Percentiles rank a stretch among this genome's conserved stretches.
These are phyloP conservation scores for Fabriciana adippe DNA, from an alignment of 2,888 invertebrate genomes.

Conservation along the genomic window DNA sequence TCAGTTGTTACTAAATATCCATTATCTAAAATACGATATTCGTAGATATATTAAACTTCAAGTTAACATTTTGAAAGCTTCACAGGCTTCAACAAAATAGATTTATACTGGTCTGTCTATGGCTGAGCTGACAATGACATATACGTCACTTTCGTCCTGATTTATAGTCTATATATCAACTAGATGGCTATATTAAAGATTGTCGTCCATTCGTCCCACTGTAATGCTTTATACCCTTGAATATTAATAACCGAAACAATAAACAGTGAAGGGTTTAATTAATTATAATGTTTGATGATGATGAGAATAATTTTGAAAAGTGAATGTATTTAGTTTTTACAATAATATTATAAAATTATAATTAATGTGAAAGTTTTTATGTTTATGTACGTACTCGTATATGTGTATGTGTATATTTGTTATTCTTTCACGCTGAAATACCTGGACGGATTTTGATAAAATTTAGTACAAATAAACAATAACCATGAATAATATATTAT, in stretches of 20 bases:
- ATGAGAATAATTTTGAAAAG: not conserved
- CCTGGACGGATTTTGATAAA: no score
- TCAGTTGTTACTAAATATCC: no score
- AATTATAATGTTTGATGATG: conserved; percentile 6
- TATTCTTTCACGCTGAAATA: no score
- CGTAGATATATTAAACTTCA: not conserved
- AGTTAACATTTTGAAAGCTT: conserved; percentile 26
- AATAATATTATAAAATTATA: not conserved
- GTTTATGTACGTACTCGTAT: no score
- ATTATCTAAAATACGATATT: no score
- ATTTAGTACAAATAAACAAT: no score
- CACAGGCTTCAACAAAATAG: conserved; percentile 33
- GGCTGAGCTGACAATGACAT: conserved; percentile 62
- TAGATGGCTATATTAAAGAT: conserved; percentile 12
- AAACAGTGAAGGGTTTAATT: not conserved
- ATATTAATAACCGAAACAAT: conserved; percentile 16
- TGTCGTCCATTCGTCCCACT: conserved; percentile 4
- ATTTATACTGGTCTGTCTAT: conserved; percentile 54
- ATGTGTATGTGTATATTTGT: no score
- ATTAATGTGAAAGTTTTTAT: no score
- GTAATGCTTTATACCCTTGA: not conserved
- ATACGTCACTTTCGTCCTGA: conserved; percentile 57
- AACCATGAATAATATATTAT: no score
- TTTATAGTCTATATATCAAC: conserved; percentile 48
- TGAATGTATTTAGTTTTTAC: not conserved